Base-by-base conservation (phyloP, 1,140 invertebrate species). In the Drosophila simulans region DNA sequence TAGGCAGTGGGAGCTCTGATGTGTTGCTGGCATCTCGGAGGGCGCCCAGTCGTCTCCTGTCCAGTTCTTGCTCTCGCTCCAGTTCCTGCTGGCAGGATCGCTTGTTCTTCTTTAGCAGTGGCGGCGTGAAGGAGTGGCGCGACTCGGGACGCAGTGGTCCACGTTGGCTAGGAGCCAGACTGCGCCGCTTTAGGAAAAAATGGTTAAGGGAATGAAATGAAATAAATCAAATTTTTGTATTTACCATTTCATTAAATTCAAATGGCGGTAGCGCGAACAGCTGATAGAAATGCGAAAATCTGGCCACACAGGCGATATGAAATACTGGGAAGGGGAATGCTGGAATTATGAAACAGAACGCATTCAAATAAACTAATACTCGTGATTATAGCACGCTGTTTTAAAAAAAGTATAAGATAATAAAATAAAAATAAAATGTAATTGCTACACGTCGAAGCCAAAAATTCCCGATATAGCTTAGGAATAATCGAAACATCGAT, bases 81-180 rank as follows among this genome's bases (percentile, higher is more conserved):
- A 71, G 22, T 12, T 88, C 74, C 58, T 90, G 54, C 25, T 91
- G 90, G 37, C 90, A 90, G 5, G 37, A 37, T 20, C 91, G 66
- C 49, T 90, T 90, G 49, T 90, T 69, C 54, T 91, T 91, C 22
- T 92, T 91, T 34, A 84, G 62, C 13, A 92, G 58, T 1, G 91
- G 91, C 22, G 90, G 59, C 0, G 75, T 84, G 27, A 92, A 92
- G 15, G 52, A 53, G 5, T 71, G 59, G 4, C 63, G 84, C 25
- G 84, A 39, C 11, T 63, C 78, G 7, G 77, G 46, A 2, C 53
- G 48, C 37, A 48, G 11, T 3, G 57, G 13, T 70, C 65, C n/a
- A 25, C 75, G 69, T 73, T 92, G 91, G 37, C 91, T 92, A 1
- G 91, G 91, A 7, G 91, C 91, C 42, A 92, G 55, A 55, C 91